Base-by-base conservation (phyloP, 2,797 vertebrate species). In the Crax fasciolata region DNA sequence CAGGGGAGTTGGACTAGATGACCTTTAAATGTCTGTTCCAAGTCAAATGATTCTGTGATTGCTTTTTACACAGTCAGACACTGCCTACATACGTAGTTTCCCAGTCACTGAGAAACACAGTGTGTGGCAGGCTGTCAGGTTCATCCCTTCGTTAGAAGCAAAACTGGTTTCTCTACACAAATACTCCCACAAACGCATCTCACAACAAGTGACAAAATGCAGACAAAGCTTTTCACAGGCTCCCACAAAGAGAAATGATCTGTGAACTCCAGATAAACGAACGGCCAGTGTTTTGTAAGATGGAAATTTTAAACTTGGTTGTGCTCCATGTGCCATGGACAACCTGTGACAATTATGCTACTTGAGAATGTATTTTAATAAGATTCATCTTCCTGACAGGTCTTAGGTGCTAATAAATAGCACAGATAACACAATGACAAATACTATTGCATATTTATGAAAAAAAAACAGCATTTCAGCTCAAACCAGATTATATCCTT, bases 261-360 rank as follows among this genome's bases (percentile, higher is more conserved):
- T 59, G 15, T 27, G 43, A 49, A 77, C 3, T 49, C 72, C 41
- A 51, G 59, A 68, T 43, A 93, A 89, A 71, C 27, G 5, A 76
- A 76, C 8, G 24, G 39, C 27, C 19, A 24, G 6, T 0, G 4
- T 71, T 88, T 70, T 74, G 20, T 57, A 83, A 72, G 61, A 20
- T 87, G 43, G 57, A 66, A 76, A 93, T 76, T 41, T 67, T 78
- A 61, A 59, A 87, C 46, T 51, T 6, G 5, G 21, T 74, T 59
- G 35, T 14, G 16, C 52, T 59, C 63, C 52, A 51, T 76, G 85
- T 76, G 43, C 68, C 78, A 57, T 35, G 35, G 70, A 77, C 74
- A 44, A 77, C 88, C 90, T 79, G 58, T 88, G 95, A 87, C 44
- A 94, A 95, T 89, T 89, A 77, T 13, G 23, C n/a, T 78, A 82